phyloP scores from a whole-genome alignment of 2,797 vertebrate species.

The Hephaestus fuliginosus region DNA sequence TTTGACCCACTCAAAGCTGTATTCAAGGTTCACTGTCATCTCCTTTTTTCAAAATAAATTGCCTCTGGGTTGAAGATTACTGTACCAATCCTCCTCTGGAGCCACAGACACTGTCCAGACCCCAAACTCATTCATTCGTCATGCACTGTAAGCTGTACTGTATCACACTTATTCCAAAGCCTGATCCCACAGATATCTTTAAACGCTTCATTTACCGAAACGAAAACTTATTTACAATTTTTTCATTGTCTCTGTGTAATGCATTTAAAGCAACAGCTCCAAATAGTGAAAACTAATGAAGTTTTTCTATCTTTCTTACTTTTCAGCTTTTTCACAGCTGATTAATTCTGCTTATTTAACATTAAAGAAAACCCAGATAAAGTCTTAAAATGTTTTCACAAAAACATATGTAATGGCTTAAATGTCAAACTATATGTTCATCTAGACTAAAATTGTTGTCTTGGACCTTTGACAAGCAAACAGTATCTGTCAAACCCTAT shows the following conservation, averaged over 20 bases:
- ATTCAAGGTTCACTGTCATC: conserved; percentile 20
- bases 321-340: neutral
- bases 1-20: conserved; percentile 3
- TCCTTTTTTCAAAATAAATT: conserved; percentile 30
- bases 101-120: conserved; percentile 39
- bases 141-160: conserved; percentile 14
- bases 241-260: neutral
- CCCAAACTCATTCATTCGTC: conserved; percentile 27
- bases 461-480: neutral
- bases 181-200: conserved; percentile 12
- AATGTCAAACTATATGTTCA: neutral
- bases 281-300: neutral
- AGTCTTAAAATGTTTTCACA: neutral
- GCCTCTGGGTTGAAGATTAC: neutral
- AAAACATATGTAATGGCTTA: neutral
- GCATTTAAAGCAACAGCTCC: neutral
- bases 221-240: neutral
- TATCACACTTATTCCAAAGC: neutral
- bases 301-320: neutral
- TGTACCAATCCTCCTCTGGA: conserved; percentile 15
- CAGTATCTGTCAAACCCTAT: neutral
- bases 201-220: neutral
- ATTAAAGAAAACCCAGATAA: too few relatives aligned
- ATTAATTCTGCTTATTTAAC: neutral
- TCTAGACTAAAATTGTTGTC: neutral